A percentile compares a stretch with the other conserved stretches of the same genome.
phyloP scores from a whole-genome alignment of 2,888 invertebrate genomes.

The Cheilosia vulpina region DNA sequence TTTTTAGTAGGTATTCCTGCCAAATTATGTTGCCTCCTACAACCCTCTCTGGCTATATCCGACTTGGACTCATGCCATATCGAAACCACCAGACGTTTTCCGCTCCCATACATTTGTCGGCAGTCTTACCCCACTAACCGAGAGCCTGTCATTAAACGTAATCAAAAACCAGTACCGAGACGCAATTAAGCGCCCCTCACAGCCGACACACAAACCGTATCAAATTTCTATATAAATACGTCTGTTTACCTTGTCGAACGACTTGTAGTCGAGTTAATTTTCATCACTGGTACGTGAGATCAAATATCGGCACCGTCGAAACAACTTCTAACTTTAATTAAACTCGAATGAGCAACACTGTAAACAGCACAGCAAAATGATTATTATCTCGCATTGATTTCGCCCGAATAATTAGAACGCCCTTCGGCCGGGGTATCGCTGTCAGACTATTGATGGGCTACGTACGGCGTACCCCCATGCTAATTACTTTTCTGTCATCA shows the following conservation, averaged over 20 bases:
- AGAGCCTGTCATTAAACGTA: slow-evolving; percentile 1
- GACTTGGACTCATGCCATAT: not conserved
- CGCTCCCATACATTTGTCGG: not conserved
- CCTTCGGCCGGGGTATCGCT: not conserved
- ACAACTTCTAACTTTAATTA: not conserved
- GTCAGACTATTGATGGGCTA: not conserved
- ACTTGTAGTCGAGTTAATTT: not conserved
- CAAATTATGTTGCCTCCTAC: no score
- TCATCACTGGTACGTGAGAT: not conserved
- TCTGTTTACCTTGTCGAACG: not conserved
- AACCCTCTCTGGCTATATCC: not conserved
- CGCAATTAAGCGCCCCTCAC: not conserved
- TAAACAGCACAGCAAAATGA: not conserved
- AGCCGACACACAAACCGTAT: not conserved
- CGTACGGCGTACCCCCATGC: not conserved
- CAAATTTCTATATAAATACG: not conserved
- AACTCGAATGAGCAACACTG: not conserved
- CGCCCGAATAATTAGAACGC: not conserved
- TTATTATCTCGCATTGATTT: not conserved
- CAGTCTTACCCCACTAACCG: not conserved
- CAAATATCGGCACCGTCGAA: not conserved
- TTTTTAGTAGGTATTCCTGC: no score
- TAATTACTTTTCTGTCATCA: not conserved
- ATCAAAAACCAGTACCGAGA: not conserved
- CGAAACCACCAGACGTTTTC: not conserved